A percentile compares a stretch with the other conserved stretches of the same genome.
phyloP scores from a whole-genome alignment of 2,113 vertebrate species.

The Podocnemis expansa region DNA sequence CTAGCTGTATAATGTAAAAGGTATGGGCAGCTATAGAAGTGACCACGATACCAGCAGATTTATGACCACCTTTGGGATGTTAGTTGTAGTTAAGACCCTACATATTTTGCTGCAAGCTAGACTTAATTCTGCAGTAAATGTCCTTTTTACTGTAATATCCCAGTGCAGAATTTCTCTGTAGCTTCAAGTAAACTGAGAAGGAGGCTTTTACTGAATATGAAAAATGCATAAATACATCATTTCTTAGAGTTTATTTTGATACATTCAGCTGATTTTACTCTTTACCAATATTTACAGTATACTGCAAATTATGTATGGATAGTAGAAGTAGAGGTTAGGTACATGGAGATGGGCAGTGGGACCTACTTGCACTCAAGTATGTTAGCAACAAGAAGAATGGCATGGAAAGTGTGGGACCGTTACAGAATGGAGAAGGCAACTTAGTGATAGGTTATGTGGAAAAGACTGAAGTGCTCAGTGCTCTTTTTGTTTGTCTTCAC shows the following conservation, averaged over 20 bases:
- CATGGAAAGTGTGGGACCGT: too few species aligned
- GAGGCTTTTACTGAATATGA: not conserved
- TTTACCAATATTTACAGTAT: not conserved
- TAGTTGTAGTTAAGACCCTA: not conserved
- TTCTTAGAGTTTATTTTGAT: not conserved
- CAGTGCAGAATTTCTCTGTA: not conserved
- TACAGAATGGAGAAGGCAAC: too few species aligned
- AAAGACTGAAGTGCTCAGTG: too few species aligned
- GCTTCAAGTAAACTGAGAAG: not conserved
- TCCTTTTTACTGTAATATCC: rapidly evolving
- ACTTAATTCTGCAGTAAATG: not conserved
- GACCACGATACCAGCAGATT: not conserved
- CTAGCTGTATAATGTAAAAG: not conserved
- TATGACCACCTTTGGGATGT: not conserved
- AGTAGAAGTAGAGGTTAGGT: not conserved
- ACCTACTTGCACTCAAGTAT: not conserved
- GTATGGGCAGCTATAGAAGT: not conserved
- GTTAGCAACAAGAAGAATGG: too few species aligned
- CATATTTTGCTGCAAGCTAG: not conserved
- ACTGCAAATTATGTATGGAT: not conserved
- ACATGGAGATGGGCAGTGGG: not conserved
- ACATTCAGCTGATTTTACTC: not conserved
- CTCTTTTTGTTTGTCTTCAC: too few species aligned
- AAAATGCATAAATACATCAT: not conserved
- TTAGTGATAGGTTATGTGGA: too few species aligned